These are phyloP conservation scores for Todiramphus chloris DNA, from an alignment of 2,113 vertebrate genomes.

Conservation along the genomic window DNA sequence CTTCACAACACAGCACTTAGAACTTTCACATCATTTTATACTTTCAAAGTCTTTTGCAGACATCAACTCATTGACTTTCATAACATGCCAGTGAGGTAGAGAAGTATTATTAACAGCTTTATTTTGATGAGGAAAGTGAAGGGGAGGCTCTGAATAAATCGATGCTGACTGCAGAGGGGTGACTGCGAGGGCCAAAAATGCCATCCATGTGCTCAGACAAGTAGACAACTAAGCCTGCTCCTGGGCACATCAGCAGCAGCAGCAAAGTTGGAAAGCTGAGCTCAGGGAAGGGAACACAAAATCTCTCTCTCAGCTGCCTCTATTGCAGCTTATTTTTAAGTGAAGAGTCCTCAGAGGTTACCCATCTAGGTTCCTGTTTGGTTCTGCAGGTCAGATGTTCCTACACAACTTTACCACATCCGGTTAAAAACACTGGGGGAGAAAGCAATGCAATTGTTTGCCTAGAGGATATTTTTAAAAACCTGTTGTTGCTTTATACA, in stretches of 20 bases:
- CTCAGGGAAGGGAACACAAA: not conserved
- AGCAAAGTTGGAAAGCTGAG: not conserved
- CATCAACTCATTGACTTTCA: conserved; percentile 26
- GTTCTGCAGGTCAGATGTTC: not conserved
- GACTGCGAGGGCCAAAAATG: not conserved
- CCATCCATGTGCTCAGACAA: not conserved
- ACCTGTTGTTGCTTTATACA: not conserved
- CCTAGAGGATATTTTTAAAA: not conserved
- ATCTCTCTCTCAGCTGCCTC: not conserved
- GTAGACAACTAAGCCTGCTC: not conserved
- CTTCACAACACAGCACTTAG: not conserved
- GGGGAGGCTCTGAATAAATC: not conserved
- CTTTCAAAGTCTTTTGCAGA: conserved; percentile 26
- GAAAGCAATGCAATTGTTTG: not conserved
- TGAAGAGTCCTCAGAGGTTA: not conserved
- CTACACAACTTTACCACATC: not conserved
- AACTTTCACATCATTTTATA: not conserved
- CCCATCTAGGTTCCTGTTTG: not conserved
- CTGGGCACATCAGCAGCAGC: not conserved
- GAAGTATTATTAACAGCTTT: conserved; percentile 5
- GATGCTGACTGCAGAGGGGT: not conserved
- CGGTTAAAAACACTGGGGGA: not conserved
- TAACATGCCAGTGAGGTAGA: not conserved
- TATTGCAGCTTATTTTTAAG: not conserved
- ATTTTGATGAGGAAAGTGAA: conserved; percentile 33